Evolutionary conservation across 2,888 invertebrate species (phyloP).

Genomic region (Strigamia maritima): DNA sequence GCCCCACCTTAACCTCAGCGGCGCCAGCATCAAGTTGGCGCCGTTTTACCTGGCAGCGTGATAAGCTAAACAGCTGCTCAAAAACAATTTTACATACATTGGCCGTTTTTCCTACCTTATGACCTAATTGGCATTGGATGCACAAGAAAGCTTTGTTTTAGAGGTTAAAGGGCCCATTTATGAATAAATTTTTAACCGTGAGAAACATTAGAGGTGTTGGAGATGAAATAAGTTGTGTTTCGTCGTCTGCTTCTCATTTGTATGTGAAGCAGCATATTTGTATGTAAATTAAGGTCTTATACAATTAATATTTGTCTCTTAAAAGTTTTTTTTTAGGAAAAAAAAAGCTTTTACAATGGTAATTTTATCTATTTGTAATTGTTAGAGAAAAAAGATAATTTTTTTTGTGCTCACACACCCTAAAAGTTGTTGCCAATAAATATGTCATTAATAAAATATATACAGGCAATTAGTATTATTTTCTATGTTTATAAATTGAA

Average conservation of each 20-base stretch:
- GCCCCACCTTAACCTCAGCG: not conserved
- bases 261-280: not conserved
- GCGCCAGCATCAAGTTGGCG: not conserved
- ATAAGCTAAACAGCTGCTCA: slow-evolving; percentile 5
- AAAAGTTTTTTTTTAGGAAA: not conserved
- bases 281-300: not conserved
- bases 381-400: not conserved
- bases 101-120: not conserved
- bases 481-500: not conserved
- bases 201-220: not conserved
- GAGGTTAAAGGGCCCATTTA: not conserved
- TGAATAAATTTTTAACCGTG: slow-evolving; percentile 7
- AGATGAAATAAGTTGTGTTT: not conserved
- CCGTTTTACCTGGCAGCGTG: not conserved
- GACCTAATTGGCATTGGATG: not conserved
- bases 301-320: slow-evolving; percentile 2
- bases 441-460: not conserved
- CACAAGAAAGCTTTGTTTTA: not conserved
- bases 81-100: not conserved
- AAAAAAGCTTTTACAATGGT: not conserved
- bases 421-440: not conserved
- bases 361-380: not conserved
- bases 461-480: not conserved
- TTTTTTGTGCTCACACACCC: not conserved
- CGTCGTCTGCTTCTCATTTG: not conserved